Conservation (phyloP, 1,140 invertebrate genomes). For the Lepidostoma basale region DNA sequence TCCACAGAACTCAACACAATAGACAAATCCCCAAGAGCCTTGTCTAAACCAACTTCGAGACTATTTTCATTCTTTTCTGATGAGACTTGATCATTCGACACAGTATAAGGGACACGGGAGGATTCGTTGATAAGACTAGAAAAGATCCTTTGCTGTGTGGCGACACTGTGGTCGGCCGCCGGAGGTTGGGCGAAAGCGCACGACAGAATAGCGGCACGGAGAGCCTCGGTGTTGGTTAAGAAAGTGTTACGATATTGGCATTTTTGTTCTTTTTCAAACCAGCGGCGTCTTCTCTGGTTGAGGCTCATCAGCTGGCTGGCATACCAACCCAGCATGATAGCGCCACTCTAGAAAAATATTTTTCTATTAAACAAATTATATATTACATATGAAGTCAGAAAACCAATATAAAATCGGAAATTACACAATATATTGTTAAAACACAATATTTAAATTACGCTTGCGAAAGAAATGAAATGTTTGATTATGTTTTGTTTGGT, state of each 20-base stretch:
- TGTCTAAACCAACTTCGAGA: not conserved
- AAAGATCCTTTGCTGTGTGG: not conserved
- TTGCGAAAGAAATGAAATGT: no score
- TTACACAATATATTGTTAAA: no score
- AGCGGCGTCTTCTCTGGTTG: slow-evolving; percentile 47
- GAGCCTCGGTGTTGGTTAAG: not conserved
- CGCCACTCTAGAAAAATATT: slow-evolving; percentile 54
- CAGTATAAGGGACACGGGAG: not conserved
- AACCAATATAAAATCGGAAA: no score
- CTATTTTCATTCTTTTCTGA: slow-evolving; percentile 11
- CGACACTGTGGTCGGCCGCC: not conserved
- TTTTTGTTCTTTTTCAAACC: slow-evolving; percentile 20
- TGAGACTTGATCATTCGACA: slow-evolving; percentile 9
- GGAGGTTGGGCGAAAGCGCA: slow-evolving; percentile 15
- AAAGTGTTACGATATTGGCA: slow-evolving; percentile 14
- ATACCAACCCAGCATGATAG: slow-evolving; percentile 58
- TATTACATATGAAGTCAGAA: no score
- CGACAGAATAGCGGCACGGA: slow-evolving; percentile 12
- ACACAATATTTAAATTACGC: no score
- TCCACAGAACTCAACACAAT: slow-evolving; percentile 59
- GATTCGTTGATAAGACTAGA: not conserved
- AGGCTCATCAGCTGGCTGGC: slow-evolving; percentile 56
- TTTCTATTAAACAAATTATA: no score
- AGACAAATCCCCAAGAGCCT: slow-evolving; percentile 50
- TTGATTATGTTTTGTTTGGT: not conserved